Evolutionary conservation across 2,888 invertebrate genomes (phyloP), one percentile per base, ranked within the genome.

Genomic region (Thereva nobilitata): DNA sequence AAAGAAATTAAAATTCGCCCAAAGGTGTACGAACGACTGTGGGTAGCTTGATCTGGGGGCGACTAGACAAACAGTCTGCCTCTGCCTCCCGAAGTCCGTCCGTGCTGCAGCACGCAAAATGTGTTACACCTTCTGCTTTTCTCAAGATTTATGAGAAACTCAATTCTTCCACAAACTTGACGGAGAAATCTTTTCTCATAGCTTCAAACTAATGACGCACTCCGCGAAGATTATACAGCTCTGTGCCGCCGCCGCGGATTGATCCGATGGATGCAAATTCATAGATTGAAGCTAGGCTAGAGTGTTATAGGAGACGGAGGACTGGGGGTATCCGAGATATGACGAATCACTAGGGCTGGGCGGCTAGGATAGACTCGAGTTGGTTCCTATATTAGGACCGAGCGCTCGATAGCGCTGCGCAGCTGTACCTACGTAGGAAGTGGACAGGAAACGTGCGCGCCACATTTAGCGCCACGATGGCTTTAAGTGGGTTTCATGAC

Each of bases 51-150:
- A 50, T 23, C 49, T 61, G 50, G 61, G 50, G 61, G 61, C 61
- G 61, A 61, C 57, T 50, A 61, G 61, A 61, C 61, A 61, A 61
- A 61, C 61, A 61, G 61, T 61, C 61, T 61, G 41, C 61, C 1
- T 23, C 45, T 23, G 23, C 23, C 23, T 23, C 23, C 2, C 23
- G 23, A 23, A 40, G 50, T 37, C n/a, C 61, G 37, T 42, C 12
- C 23, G 12, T 12, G 42, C 35, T 49, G 42, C 34, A 41, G 35
- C 61, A 41, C 61, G 37, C 49, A 40, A 37, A 12, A 42, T 50
- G 38, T 10, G 8, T 38, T 53, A 23, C 37, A 59, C 10, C 50
- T 23, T 50, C 9, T 49, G 34, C 50, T 23, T 23, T 23, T 23
- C 23, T 23, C 8, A 61, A 49, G 61, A 61, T 49, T 61, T 61